These are phyloP conservation scores for Meteorus sp. DNA, from an alignment of 1,140 invertebrate genomes.

Conservation along the genomic window DNA sequence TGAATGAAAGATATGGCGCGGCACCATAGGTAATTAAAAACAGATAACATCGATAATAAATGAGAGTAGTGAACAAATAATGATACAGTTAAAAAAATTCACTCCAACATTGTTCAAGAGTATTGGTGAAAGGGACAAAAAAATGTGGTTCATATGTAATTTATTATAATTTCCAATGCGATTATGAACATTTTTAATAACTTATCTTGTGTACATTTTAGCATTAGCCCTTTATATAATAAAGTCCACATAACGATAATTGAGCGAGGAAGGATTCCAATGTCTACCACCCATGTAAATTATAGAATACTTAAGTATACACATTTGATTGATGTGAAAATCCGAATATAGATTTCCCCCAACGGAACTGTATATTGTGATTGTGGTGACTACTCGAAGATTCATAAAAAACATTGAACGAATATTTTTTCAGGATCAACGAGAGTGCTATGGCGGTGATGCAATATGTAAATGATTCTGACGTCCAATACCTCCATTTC, in stretches of 20 bases:
- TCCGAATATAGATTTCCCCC: too few species aligned
- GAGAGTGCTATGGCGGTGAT: slow-evolving; percentile 11
- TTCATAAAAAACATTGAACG: background rate
- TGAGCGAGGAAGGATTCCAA: slow-evolving; percentile 2
- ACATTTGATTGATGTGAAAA: too few species aligned
- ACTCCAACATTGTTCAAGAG: background rate
- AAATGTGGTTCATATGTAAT: slow-evolving; percentile 52
- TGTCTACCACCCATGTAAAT: too few species aligned
- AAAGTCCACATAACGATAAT: slow-evolving; percentile 51
- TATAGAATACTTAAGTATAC: too few species aligned
- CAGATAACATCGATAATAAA: background rate
- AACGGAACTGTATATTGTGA: too few species aligned
- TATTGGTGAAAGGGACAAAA: slow-evolving; percentile 20
- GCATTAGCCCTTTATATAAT: slow-evolving; percentile 58
- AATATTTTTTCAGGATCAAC: background rate
- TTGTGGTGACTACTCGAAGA: too few species aligned
- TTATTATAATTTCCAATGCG: slow-evolving; percentile 50
- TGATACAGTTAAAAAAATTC: background rate
- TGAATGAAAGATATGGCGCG: slow-evolving; percentile 15
- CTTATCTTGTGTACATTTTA: slow-evolving; percentile 57
- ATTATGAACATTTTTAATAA: slow-evolving; percentile 58
- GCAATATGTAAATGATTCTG: slow-evolving; percentile 18
- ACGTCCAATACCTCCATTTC: too few species aligned
- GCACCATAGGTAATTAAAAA: slow-evolving; percentile 25
- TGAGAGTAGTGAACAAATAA: slow-evolving; percentile 4